phyloP scores from a whole-genome alignment of 30 jellyfish, hydroid and myxozoan genomes.

The Sanderia malayensis region DNA sequence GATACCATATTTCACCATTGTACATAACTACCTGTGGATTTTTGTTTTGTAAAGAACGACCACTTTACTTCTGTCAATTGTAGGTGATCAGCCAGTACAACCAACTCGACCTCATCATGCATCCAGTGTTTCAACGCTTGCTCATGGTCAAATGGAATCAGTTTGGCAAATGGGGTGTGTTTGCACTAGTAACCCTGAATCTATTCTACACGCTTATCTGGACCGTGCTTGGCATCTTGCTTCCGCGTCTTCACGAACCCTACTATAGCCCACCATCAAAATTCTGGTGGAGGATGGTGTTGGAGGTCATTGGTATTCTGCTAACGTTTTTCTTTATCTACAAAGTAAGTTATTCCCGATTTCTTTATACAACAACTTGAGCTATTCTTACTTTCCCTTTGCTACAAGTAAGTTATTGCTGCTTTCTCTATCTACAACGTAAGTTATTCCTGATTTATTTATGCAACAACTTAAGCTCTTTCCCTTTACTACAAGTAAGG shows the following conservation, averaged over 20 bases:
- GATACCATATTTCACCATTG: too few species aligned
- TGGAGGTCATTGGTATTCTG: slow-evolving; percentile 79
- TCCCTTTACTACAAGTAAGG: too few species aligned
- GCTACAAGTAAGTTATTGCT: too few species aligned
- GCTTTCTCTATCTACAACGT: background rate
- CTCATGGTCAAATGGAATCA: slow-evolving; percentile 85
- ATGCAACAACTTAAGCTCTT: background rate
- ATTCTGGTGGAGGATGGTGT: slow-evolving; percentile 85
- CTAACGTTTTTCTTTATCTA: slow-evolving; percentile 73
- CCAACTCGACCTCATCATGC: slow-evolving; percentile 94
- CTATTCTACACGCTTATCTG: slow-evolving; percentile 88
- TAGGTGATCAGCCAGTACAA: slow-evolving; percentile 92
- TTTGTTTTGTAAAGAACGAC: too few species aligned
- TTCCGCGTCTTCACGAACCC: slow-evolving; percentile 75
- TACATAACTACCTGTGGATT: too few species aligned
- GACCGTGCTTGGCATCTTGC: slow-evolving; percentile 88
- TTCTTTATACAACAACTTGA: too few species aligned
- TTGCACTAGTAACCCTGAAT: slow-evolving; percentile 54
- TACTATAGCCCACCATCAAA: slow-evolving; percentile 65
- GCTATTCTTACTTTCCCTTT: too few species aligned
- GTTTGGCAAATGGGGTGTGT: slow-evolving; percentile 86
- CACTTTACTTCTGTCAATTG: too few species aligned
- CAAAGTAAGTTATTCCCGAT: slow-evolving; percentile 72
- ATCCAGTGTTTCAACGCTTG: slow-evolving; percentile 93
- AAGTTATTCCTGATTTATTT: too few species aligned